A percentile compares a stretch with the other conserved stretches of the same genome.
Conservation (phyloP, 2,888 invertebrate species). For the Brachyptera risi region DNA sequence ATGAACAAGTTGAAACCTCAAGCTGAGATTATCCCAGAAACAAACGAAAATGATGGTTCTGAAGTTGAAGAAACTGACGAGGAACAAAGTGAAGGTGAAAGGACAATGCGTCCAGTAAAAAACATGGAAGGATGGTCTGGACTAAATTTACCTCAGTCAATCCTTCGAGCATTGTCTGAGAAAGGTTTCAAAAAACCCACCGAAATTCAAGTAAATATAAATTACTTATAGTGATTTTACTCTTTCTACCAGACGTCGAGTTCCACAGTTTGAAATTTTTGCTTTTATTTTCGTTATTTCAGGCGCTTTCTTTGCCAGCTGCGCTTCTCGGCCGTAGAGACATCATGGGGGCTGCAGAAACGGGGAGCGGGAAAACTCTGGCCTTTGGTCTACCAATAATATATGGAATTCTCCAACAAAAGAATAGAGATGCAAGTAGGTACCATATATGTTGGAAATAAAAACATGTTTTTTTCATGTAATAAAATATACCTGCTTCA, state of each 20-base stretch:
- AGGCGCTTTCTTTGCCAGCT: slow-evolving; percentile 66
- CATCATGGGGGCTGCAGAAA: slow-evolving; percentile 97
- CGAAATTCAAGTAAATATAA: slow-evolving; percentile 69
- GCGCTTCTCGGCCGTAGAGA: slow-evolving; percentile 85
- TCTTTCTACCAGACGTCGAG: too few relatives aligned
- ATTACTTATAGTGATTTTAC: too few relatives aligned
- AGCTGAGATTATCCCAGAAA: too few relatives aligned
- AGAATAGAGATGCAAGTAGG: slow-evolving; percentile 49
- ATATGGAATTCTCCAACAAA: slow-evolving; percentile 72
- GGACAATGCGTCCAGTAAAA: slow-evolving; percentile 42
- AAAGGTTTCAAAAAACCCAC: slow-evolving; percentile 80
- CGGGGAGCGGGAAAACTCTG: slow-evolving; percentile 97
- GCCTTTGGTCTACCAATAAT: slow-evolving; percentile 96
- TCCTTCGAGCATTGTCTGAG: slow-evolving; percentile 71
- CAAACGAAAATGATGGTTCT: slow-evolving; percentile 34
- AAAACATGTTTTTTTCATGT: too few relatives aligned
- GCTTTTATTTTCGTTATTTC: slow-evolving; percentile 19
- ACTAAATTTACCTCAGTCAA: slow-evolving; percentile 61
- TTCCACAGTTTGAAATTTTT: neutral
- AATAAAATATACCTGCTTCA: too few relatives aligned
- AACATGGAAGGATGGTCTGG: slow-evolving; percentile 61
- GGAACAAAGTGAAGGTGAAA: slow-evolving; percentile 5
- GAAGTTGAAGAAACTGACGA: slow-evolving; percentile 30
- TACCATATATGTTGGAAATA: too few relatives aligned
- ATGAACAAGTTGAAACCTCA: neutral